phyloP scores from a whole-genome alignment of 2,888 invertebrate genomes.

The Megastigmus dorsalis region DNA sequence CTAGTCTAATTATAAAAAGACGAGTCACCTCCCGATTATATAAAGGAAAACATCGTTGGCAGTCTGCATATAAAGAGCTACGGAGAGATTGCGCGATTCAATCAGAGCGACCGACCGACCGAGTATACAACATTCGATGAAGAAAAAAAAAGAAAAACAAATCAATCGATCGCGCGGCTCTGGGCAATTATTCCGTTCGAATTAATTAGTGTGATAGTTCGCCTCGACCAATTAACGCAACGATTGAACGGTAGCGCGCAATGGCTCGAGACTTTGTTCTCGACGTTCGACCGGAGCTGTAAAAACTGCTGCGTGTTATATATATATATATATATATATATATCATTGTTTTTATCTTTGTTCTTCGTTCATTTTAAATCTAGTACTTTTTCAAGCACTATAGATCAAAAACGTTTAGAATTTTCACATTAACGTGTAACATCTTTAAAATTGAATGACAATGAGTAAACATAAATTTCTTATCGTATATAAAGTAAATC shows the following conservation, averaged over 20 bases:
- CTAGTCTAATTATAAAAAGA: not conserved
- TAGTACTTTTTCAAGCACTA: not conserved
- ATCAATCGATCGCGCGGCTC: constrained; percentile 27
- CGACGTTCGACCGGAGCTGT: not conserved
- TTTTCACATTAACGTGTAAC: not conserved
- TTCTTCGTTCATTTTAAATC: not conserved
- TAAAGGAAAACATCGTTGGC: not conserved
- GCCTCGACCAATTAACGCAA: constrained; percentile 30
- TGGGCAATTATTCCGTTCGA: constrained; percentile 39
- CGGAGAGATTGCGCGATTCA: constrained; percentile 24
- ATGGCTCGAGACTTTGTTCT: not conserved
- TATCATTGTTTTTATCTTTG: not conserved
- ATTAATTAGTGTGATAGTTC: constrained; percentile 49
- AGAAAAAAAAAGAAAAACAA: constrained; percentile 22
- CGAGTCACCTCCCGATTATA: not conserved
- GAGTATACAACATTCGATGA: not conserved
- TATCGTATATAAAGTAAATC: no score
- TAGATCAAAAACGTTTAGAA: not conserved
- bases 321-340: not conserved
- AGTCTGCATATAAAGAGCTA: not conserved
- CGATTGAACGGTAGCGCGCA: constrained; percentile 6
- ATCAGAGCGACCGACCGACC: constrained; percentile 3
- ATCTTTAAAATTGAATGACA: not conserved
- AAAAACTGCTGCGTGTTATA: not conserved
- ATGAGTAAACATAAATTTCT: not conserved